phyloP scores from a whole-genome alignment of 2,888 invertebrate species.

The Xanthia togata region DNA sequence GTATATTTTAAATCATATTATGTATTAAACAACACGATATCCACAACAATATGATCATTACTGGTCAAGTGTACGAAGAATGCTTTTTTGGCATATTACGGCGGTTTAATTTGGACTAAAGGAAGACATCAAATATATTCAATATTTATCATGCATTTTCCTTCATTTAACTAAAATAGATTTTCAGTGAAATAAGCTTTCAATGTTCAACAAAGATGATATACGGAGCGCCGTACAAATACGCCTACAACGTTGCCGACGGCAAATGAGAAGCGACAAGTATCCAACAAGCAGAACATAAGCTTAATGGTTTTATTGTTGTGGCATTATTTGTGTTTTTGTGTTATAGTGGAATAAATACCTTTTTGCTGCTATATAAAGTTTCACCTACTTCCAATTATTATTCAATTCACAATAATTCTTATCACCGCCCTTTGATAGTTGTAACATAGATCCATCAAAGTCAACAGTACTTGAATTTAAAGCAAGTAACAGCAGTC shows the following conservation, averaged over 20 bases:
- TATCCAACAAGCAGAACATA: conserved; percentile 15
- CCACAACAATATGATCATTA: conserved; percentile 1
- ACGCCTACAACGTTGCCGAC: conserved; percentile 72
- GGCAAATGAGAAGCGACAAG: conserved; percentile 59
- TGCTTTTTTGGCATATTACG: not conserved
- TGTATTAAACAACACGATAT: not conserved
- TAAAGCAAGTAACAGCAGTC: conserved; percentile 79
- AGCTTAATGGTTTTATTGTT: conserved; percentile 7
- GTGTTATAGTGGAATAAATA: conserved; percentile 1
- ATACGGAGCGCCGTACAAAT: conserved; percentile 67
- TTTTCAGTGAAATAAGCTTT: conserved; percentile 25
- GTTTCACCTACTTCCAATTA: conserved; percentile 7
- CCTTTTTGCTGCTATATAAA: not conserved
- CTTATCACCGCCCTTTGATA: conserved; percentile 29
- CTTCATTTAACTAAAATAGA: not conserved
- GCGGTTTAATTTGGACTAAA: not conserved
- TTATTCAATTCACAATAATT: conserved; percentile 30
- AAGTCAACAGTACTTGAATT: conserved; percentile 59
- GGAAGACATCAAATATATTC: not conserved
- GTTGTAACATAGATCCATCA: conserved; percentile 29
- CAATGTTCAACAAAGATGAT: conserved; percentile 28
- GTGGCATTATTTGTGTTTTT: not conserved
- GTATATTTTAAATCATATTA: not conserved
- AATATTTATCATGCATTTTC: not conserved
- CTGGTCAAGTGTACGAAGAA: not conserved